These are phyloP conservation scores for Xenopus laevis DNA, from an alignment of 2,113 vertebrate genomes.

Conservation along the genomic window DNA sequence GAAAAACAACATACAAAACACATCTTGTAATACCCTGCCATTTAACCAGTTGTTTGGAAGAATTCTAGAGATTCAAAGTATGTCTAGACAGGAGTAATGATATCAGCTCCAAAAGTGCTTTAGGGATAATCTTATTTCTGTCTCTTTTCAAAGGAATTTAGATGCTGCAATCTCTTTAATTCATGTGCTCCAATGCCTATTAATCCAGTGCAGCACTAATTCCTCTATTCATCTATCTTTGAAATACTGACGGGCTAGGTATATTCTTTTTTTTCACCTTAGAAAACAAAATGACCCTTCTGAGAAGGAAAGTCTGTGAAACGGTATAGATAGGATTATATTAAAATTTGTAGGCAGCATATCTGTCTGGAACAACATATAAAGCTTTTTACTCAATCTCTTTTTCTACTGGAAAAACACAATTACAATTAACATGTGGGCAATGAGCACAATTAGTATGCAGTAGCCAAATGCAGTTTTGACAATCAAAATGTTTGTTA, in stretches of 20 bases:
- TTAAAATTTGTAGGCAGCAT: not conserved
- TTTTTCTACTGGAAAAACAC: not conserved
- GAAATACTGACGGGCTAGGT: not conserved
- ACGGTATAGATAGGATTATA: not conserved
- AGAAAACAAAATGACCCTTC: slow-evolving; percentile 1
- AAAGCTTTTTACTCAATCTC: slow-evolving; percentile 5
- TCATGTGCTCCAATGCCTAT: slow-evolving; percentile 22
- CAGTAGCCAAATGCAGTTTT: not conserved
- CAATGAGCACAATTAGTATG: not conserved
- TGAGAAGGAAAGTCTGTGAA: not conserved
- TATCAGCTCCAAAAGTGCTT: slow-evolving; percentile 18
- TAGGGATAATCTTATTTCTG: slow-evolving; percentile 34
- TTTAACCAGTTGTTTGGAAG: slow-evolving; percentile 20
- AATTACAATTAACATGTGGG: not conserved
- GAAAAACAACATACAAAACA: not conserved
- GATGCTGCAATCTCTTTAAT: slow-evolving; percentile 16
- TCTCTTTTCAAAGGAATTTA: too few species aligned
- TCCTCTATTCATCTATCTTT: slow-evolving; percentile 26
- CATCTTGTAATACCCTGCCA: not conserved
- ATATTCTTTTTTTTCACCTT: too few species aligned
- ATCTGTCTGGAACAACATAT: slow-evolving; percentile 12
- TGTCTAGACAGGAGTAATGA: not conserved
- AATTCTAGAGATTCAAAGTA: slow-evolving; percentile 14
- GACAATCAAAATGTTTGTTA: not conserved
- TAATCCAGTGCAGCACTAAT: slow-evolving; percentile 34